Evolutionary conservation across 2,888 invertebrate genomes (phyloP).

Genomic region (Ophraella communa): DNA sequence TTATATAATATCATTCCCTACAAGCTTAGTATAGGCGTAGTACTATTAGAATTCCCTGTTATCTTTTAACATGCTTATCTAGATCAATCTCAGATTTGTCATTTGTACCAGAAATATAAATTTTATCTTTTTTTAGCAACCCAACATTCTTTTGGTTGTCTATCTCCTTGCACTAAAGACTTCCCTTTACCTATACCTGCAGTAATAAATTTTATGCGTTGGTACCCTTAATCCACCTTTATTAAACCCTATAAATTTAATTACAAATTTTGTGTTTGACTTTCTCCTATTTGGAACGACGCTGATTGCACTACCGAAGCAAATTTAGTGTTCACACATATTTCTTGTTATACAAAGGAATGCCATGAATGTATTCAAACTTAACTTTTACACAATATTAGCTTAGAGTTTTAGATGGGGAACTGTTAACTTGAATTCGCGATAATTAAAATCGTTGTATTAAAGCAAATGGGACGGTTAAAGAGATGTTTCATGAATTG

Average conservation of each 20-base stretch:
- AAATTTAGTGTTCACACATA: conserved; percentile 31
- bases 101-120: too few relatives aligned
- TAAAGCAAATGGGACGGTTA: conserved; percentile 22
- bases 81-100: too few relatives aligned
- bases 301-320: conserved; percentile 9
- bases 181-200: too few relatives aligned
- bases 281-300: neutral
- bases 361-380: conserved; percentile 25
- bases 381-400: conserved; percentile 26
- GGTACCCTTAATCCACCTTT: too few relatives aligned
- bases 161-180: too few relatives aligned
- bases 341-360: conserved; percentile 23
- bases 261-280: neutral
- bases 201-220: too few relatives aligned
- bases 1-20: too few relatives aligned
- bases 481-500: conserved; percentile 23
- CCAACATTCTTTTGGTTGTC: too few relatives aligned
- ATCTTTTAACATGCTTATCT: too few relatives aligned
- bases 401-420: conserved; percentile 13
- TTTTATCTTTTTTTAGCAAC: too few relatives aligned
- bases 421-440: conserved; percentile 15
- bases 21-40: too few relatives aligned
- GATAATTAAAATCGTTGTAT: conserved; percentile 26
- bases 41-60: too few relatives aligned
- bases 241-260: neutral